A percentile compares a stretch with the other conserved stretches of the same genome.
phyloP scores from a whole-genome alignment of 1,140 invertebrate species.

The Araneus ventricosus region DNA sequence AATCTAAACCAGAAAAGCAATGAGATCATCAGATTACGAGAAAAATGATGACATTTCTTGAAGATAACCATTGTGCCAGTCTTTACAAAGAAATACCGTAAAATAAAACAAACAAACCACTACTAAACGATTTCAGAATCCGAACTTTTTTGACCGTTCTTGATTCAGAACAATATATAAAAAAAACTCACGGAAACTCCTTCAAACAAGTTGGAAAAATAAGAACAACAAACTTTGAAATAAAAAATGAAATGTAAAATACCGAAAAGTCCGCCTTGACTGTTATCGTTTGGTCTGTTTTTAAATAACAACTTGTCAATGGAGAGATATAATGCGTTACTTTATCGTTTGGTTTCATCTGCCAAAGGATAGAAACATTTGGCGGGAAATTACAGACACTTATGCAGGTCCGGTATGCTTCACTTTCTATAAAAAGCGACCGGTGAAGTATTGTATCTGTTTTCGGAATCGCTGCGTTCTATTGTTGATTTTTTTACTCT shows the following conservation, averaged over 20 bases:
- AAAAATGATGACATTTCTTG: background rate
- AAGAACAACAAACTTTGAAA: background rate
- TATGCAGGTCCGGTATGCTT: constrained; percentile 57
- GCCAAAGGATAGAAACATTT: constrained; percentile 17
- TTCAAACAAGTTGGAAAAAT: constrained; percentile 34
- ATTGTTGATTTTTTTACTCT: background rate
- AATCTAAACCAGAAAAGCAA: background rate
- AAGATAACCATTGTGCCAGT: background rate
- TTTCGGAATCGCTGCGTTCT: background rate
- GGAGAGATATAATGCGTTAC: constrained; percentile 37
- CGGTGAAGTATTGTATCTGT: constrained; percentile 5
- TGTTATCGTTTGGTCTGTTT: constrained; percentile 47
- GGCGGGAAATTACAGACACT: constrained; percentile 47
- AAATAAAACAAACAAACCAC: constrained; percentile 7
- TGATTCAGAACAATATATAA: constrained; percentile 32
- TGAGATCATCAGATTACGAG: background rate
- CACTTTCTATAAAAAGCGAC: background rate
- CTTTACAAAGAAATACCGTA: background rate
- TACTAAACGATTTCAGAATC: constrained; percentile 16
- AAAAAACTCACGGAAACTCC: constrained; percentile 1
- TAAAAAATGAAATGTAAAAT: constrained; percentile 21
- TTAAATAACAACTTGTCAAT: constrained; percentile 70
- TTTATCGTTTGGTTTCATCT: constrained; percentile 46
- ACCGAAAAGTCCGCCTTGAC: constrained; percentile 47
- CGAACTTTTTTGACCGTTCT: constrained; percentile 16